Evolutionary conservation across 92 coral and sea anemone species (phyloP).

Genomic region (Umimayanthus chanpuru): DNA sequence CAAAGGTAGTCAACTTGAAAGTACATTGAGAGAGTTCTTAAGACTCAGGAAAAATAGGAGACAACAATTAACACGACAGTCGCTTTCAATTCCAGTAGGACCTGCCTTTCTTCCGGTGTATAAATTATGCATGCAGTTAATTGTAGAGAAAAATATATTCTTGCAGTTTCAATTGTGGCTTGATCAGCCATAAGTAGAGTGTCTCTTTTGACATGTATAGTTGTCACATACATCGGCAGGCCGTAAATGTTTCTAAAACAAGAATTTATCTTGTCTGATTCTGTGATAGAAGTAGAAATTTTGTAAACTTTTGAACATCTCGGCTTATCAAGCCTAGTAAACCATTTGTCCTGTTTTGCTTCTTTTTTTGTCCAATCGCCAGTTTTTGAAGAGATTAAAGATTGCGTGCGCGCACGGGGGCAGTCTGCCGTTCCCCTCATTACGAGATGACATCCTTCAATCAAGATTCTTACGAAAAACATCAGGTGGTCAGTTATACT

Average conservation of each 20-base stretch:
- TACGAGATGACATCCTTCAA: constrained; percentile 5
- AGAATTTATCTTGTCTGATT: background rate
- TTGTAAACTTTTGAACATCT: background rate
- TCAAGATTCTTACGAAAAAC: background rate
- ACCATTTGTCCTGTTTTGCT: background rate
- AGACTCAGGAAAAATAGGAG: background rate
- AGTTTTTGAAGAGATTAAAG: background rate
- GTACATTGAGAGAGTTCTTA: background rate
- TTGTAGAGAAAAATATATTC: constrained; percentile 15
- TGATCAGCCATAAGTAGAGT: background rate
- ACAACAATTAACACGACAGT: background rate
- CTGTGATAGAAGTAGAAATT: background rate
- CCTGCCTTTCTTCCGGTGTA: constrained; percentile 19
- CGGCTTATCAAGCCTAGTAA: background rate
- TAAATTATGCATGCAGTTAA: constrained; percentile 28
- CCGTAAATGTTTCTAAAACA: background rate
- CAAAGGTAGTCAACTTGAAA: too few relatives aligned
- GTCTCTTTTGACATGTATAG: constrained; percentile 22
- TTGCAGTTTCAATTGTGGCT: constrained; percentile 21
- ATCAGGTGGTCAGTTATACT: background rate
- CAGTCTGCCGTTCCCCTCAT: background rate
- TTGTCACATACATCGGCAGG: background rate
- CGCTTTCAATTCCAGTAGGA: background rate
- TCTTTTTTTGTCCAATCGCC: background rate
- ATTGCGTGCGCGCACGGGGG: constrained; percentile 21